Base-by-base conservation (phyloP, 1,140 invertebrate species). In the Drosophila hydei region DNA sequence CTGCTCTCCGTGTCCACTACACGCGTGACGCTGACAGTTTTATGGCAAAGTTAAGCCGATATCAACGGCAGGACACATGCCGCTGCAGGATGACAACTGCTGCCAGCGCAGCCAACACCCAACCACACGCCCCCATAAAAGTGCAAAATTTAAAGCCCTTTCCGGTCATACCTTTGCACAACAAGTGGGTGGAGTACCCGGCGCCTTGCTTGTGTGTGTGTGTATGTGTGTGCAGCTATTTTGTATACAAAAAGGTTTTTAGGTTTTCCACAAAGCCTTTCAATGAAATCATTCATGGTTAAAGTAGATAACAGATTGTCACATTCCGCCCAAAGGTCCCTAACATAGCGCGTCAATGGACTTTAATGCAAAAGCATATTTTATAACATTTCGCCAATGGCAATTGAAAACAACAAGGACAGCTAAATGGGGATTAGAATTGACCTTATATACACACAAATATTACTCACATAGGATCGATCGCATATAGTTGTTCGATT, bases 41-140 rank as follows among this genome's bases (percentile, higher is more conserved):
- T 88, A 88, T 88, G 79, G 83, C 84, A 88, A 79, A 88, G 83
- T 89, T 88, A 88, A 88, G 83, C 83, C 83, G 83, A 88, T 88
- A 88, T 88, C 83, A 89, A 88, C 84, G 75, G 64, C 79, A 89
- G 83, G 75, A 83, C 83, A 88, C 55, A 81, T 81, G 83, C 75
- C 83, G 68, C 54, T 61, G 11, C 43, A 61, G 50, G 43, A 68
- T 27, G 55, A 51, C 52, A 30, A 33, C 59, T 45, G 23, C 18
- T 23, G 56, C 45, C 21, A 51, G 9, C 52, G 51, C 48, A 18
- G 43, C 43, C 72, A 42, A 42, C 38, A 18, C 38, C 16, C 38
- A 16, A 33, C n/a, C 36, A 23, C 47, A 14, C 23, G 27, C 52
- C 45, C 12, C 77, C 77, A 67, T 78, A 88, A 83, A 83, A 87